Percentiles rank a stretch among this genome's conserved stretches.
These are phyloP conservation scores for Neogobius melanostomus DNA, from an alignment of 2,113 vertebrate genomes.

Conservation along the genomic window DNA sequence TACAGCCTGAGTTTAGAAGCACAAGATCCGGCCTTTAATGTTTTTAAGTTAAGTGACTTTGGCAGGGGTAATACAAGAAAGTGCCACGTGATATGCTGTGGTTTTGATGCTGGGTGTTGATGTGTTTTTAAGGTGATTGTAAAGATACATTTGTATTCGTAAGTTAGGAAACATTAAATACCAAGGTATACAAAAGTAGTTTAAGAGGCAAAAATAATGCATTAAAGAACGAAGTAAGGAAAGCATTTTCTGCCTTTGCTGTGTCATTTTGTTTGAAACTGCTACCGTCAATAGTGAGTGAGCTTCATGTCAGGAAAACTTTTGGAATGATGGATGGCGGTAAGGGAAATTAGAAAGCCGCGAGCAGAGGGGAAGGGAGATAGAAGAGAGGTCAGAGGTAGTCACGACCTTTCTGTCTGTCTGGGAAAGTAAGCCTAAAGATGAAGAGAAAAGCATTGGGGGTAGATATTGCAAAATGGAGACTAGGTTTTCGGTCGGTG, in stretches of 20 bases:
- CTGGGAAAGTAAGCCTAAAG: conserved; percentile 47
- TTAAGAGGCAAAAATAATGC: too few species aligned
- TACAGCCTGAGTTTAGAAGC: too few species aligned
- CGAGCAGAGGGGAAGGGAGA: conserved; percentile 20
- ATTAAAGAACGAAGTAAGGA: neutral
- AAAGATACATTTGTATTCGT: too few species aligned
- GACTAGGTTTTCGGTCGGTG: conserved; percentile 32
- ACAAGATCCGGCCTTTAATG: too few species aligned
- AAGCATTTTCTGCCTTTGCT: neutral
- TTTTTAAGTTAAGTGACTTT: too few species aligned
- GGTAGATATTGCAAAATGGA: conserved; percentile 48
- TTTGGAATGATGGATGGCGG: conserved; percentile 39
- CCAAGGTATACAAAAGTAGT: too few species aligned
- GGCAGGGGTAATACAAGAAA: too few species aligned
- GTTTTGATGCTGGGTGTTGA: too few species aligned
- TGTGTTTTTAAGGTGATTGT: too few species aligned
- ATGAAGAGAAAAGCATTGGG: conserved; percentile 46
- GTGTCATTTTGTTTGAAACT: conserved; percentile 1
- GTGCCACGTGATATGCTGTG: too few species aligned
- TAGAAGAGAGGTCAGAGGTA: conserved; percentile 31
- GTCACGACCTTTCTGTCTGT: conserved; percentile 32
- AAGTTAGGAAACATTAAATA: too few species aligned
- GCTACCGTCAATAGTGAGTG: conserved; percentile 4
- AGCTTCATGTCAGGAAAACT: conserved; percentile 34
- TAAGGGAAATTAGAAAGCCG: conserved; percentile 39